Evolutionary conservation across 1,140 invertebrate genomes (phyloP).

Genomic region (Thalassaphorura encarpata): DNA sequence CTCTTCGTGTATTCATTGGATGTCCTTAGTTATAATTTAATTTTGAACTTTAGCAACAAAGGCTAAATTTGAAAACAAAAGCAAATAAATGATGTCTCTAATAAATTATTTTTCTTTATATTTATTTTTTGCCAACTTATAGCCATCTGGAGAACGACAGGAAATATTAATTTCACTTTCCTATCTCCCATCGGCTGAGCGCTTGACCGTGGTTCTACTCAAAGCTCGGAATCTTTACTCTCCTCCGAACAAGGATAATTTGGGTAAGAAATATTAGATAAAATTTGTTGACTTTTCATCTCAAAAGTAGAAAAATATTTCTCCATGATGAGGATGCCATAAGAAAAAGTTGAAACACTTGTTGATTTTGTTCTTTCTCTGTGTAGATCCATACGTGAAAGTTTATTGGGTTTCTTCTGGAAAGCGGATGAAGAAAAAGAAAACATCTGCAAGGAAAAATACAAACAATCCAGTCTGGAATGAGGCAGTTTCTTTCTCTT

Average conservation of each 20-base stretch:
- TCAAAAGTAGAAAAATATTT: no score
- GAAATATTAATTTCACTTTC: conserved; percentile 71
- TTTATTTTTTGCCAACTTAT: conserved; percentile 11
- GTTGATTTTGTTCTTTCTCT: no score
- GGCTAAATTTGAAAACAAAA: background rate
- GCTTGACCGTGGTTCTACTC: conserved; percentile 68
- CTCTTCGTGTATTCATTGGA: no score
- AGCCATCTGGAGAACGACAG: conserved; percentile 62
- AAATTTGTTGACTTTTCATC: conserved; percentile 3
- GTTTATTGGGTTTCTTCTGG: conserved; percentile 77
- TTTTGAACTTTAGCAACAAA: background rate
- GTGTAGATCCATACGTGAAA: conserved; percentile 79
- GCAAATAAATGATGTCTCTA: background rate
- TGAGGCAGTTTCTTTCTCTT: conserved; percentile 82
- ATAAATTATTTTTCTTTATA: background rate
- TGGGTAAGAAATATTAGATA: conserved; percentile 41
- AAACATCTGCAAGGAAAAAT: conserved; percentile 71
- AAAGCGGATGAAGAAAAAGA: conserved; percentile 81
- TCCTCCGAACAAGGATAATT: conserved; percentile 51
- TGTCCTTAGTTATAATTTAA: no score
- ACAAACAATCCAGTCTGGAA: conserved; percentile 89
- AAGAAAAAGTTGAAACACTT: no score
- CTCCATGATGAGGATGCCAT: no score
- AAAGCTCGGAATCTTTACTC: conserved; percentile 71
- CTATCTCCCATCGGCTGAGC: conserved; percentile 74